phyloP scores from a whole-genome alignment of 1,140 invertebrate genomes.

The Phocides pigmalion region DNA sequence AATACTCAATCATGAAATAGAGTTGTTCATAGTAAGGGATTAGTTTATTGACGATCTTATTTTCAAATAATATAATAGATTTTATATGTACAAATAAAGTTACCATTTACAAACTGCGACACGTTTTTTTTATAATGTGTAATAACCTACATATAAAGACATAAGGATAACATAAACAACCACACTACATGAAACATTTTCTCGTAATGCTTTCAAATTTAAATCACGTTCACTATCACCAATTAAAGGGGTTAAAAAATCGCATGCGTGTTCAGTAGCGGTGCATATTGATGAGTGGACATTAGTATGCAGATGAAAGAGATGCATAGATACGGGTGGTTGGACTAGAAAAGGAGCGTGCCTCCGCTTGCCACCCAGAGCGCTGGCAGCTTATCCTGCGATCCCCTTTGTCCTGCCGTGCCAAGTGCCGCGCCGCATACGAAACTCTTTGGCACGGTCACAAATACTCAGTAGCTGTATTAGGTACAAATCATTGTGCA shows the following conservation, averaged over 20 bases:
- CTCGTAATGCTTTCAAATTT: slow-evolving; percentile 9
- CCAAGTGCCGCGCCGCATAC: slow-evolving; percentile 65
- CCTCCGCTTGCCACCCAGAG: slow-evolving; percentile 57
- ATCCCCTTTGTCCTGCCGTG: slow-evolving; percentile 54
- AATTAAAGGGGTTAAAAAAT: slow-evolving; percentile 35
- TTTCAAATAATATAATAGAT: no score
- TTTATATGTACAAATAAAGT: no score
- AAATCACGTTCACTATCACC: slow-evolving; percentile 26
- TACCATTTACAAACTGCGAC: background rate
- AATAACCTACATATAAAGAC: background rate
- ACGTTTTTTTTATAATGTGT: background rate
- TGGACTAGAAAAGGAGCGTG: slow-evolving; percentile 38
- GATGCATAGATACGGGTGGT: slow-evolving; percentile 31
- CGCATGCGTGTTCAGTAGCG: slow-evolving; percentile 28
- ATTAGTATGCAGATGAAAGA: slow-evolving; percentile 38
- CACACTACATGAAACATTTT: background rate
- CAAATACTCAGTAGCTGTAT: slow-evolving; percentile 14
- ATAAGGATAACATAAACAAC: background rate
- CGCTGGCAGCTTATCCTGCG: slow-evolving; percentile 59
- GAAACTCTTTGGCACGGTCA: slow-evolving; percentile 40
- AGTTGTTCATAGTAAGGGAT: no score
- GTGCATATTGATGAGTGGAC: slow-evolving; percentile 38
- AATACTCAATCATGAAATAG: no score
- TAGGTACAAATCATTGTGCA: background rate
- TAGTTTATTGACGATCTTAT: no score